Evolutionary conservation across 92 coral and sea anemone species (phyloP), one percentile per base, ranked within the genome.

Genomic region (Epizoanthus stellaris): DNA sequence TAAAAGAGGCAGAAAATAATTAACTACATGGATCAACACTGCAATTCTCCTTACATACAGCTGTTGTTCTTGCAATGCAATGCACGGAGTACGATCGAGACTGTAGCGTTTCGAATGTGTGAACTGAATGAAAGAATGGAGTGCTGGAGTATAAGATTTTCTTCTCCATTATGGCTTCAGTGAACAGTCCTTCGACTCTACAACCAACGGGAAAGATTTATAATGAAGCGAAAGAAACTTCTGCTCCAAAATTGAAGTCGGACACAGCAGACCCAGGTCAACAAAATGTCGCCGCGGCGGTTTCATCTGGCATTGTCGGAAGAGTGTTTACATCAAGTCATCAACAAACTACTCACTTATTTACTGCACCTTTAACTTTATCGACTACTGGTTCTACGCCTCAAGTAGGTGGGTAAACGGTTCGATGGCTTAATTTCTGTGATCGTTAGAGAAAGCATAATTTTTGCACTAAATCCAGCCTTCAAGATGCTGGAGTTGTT

Each of bases 301-400:
- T 60, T 75, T 75, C 83, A 72, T 72, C 76, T 8, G 82, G 82
- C 30, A 77, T 45, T 77, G 45, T 59, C 56, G 73, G 39, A 13
- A 45, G 60, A 42, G 72, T 79, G 70, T 79, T 79, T 79, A 79
- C 83, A 63, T 79, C 83, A 19, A 79, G 70, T 45, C 16, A 43
- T 79, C 83, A 79, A 79, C 83, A 79, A 62, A 79, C 5, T 63
- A 63, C 83, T 17, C 83, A 25, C 2, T 8, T 63, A 43, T 63
- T 25, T 19, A 79, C 83, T 79, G 43, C 83, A 63, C 83, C 83
- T 62, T 63, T 63, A 61, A 79, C 60, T 79, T 64, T 70, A 79
- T 63, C 71, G 1, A 43, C 83, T 45, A 19, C 60, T 62, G 42
- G 71, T 67, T 79, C 83, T 8, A 23, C 83, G 57, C 83, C 83